phyloP scores from a whole-genome alignment of 1,140 invertebrate species.

The Drusus annulatus region DNA sequence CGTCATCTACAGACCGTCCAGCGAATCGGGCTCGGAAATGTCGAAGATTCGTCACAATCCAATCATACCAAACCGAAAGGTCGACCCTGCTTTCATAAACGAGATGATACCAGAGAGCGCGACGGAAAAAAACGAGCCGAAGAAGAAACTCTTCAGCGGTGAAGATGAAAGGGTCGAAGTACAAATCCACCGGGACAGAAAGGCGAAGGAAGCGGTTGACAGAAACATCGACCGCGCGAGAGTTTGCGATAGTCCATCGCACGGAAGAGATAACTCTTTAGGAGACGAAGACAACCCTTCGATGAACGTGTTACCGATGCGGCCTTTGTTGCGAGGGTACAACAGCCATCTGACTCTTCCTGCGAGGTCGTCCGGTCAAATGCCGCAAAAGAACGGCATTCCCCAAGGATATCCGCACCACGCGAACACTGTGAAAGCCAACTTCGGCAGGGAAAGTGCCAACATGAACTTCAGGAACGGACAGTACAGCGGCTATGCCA shows the following conservation, averaged over 20 bases:
- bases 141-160: constrained; percentile 32
- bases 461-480: constrained; percentile 68
- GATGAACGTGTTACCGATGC: constrained; percentile 93
- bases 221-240: constrained; percentile 63
- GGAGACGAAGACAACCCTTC: constrained; percentile 85
- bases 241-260: constrained; percentile 67
- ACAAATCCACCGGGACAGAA: constrained; percentile 37
- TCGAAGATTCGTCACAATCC: constrained; percentile 66
- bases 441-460: constrained; percentile 69
- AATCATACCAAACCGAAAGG: constrained; percentile 72
- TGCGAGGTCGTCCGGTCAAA: constrained; percentile 72
- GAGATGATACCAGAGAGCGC: constrained; percentile 69
- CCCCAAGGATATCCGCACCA: constrained; percentile 71
- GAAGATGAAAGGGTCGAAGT: constrained; percentile 48
- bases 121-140: constrained; percentile 67
- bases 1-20: constrained; percentile 79
- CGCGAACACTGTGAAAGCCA: constrained; percentile 71
- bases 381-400: constrained; percentile 66
- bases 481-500: constrained; percentile 68
- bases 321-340: constrained; percentile 87
- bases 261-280: constrained; percentile 70
- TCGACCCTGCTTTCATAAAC: constrained; percentile 71
- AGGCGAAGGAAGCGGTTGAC: constrained; percentile 51
- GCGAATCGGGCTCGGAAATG: constrained; percentile 77
- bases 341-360: constrained; percentile 82